Conservation (phyloP, 2,113 vertebrate genomes). For the Pagrus major region DNA sequence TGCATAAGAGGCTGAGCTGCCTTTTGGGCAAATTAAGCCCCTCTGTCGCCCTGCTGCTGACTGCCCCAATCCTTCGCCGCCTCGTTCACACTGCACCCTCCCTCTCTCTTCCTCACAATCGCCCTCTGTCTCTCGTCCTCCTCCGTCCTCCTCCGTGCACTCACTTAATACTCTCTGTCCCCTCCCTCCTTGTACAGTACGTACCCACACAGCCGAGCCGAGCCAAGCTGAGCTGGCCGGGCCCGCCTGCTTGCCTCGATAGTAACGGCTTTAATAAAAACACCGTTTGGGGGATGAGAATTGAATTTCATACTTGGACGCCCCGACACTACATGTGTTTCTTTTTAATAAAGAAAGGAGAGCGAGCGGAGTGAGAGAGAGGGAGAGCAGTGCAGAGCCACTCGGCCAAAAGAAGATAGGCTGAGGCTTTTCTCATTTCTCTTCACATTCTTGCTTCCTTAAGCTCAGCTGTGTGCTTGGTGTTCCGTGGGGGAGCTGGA, state of each 20-base stretch:
- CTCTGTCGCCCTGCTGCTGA: constrained; percentile 67
- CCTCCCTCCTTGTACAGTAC: constrained; percentile 67
- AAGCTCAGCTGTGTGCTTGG: constrained; percentile 66
- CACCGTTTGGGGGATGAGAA: constrained; percentile 83
- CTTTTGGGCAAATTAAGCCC: constrained; percentile 77
- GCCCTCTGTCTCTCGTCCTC: constrained; percentile 25
- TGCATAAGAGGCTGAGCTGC: constrained; percentile 76
- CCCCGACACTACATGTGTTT: constrained; percentile 83
- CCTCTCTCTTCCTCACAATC: constrained; percentile 37
- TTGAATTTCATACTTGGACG: constrained; percentile 87
- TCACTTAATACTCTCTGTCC: constrained; percentile 39
- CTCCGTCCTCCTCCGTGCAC: constrained; percentile 8
- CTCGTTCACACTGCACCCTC: constrained; percentile 54
- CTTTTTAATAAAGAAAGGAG: constrained; percentile 83
- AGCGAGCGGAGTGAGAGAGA: constrained; percentile 38
- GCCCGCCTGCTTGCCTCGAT: constrained; percentile 80
- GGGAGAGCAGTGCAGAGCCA: constrained; percentile 45
- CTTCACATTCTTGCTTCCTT: constrained; percentile 63
- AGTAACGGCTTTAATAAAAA: constrained; percentile 84
- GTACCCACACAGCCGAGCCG: constrained; percentile 67
- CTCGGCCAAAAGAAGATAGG: constrained; percentile 70
- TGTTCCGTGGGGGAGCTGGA: constrained; percentile 56
- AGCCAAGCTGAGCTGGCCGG: constrained; percentile 71
- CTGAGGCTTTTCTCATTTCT: constrained; percentile 70
- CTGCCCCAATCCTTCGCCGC: constrained; percentile 62